Percentiles rank a stretch among this genome's conserved stretches.
phyloP scores from a whole-genome alignment of 2,113 vertebrate genomes.

The Scomber colias region DNA sequence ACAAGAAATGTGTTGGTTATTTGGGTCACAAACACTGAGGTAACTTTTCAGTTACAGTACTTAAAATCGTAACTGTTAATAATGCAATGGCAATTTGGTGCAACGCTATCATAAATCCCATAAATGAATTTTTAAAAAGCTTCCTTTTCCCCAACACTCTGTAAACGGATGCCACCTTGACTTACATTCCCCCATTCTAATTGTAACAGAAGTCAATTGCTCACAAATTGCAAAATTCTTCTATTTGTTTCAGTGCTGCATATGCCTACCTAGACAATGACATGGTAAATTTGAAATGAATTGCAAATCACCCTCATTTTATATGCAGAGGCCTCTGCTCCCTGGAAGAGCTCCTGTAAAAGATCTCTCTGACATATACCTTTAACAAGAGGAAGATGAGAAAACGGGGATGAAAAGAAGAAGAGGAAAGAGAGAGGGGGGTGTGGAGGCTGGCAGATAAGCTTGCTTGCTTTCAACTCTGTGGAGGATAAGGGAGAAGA shows the following conservation, averaged over 20 bases:
- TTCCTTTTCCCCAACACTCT: background rate
- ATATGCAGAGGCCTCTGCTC: slow-evolving; percentile 55
- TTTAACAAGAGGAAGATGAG: slow-evolving; percentile 75
- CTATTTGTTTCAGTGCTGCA: slow-evolving; percentile 61
- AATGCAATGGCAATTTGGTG: slow-evolving; percentile 20
- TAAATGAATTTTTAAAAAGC: slow-evolving; percentile 1
- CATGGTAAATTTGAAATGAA: slow-evolving; percentile 68
- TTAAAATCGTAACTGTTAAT: slow-evolving; percentile 13
- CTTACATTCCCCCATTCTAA: slow-evolving; percentile 12
- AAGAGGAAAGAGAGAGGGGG: slow-evolving; percentile 31
- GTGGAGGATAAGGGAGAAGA: slow-evolving; percentile 77
- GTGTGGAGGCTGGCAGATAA: slow-evolving; percentile 58
- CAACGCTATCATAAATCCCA: slow-evolving; percentile 21
- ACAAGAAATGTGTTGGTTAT: slow-evolving; percentile 15
- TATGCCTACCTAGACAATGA: slow-evolving; percentile 57
- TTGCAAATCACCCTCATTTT: slow-evolving; percentile 67
- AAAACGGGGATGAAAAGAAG: slow-evolving; percentile 58
- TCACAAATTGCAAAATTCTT: slow-evolving; percentile 32
- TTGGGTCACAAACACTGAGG: background rate
- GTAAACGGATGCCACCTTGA: slow-evolving; percentile 33
- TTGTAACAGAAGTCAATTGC: slow-evolving; percentile 45
- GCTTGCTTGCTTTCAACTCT: slow-evolving; percentile 80
- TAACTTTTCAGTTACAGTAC: slow-evolving; percentile 17
- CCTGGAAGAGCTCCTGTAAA: slow-evolving; percentile 54
- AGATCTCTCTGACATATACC: slow-evolving; percentile 65